A percentile compares a stretch with the other conserved stretches of the same genome.
phyloP scores from a whole-genome alignment of 1,140 invertebrate genomes.

The Littorina saxatilis region DNA sequence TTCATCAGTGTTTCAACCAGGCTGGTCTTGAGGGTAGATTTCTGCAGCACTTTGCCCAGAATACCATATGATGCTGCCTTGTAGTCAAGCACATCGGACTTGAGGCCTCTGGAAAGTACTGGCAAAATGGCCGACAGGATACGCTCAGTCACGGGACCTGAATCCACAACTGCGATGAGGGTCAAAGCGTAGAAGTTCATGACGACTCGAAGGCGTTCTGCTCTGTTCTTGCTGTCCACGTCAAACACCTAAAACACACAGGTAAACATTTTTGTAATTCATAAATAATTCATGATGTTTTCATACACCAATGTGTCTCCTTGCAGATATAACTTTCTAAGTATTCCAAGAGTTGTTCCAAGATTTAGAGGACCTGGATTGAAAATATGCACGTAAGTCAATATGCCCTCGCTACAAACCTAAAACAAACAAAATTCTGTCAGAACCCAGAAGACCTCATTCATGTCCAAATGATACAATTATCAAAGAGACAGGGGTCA shows the following conservation, averaged over 20 bases:
- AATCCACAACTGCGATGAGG: conserved; percentile 83
- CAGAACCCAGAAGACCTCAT: too few relatives aligned
- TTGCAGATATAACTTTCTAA: too few relatives aligned
- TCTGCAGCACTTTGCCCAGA: conserved; percentile 81
- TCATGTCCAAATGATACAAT: too few relatives aligned
- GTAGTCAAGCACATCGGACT: conserved; percentile 82
- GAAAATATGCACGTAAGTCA: too few relatives aligned
- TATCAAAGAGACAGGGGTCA: too few relatives aligned
- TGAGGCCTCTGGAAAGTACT: conserved; percentile 82
- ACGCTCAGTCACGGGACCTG: conserved; percentile 80
- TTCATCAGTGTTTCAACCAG: conserved; percentile 80
- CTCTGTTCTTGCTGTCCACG: conserved; percentile 2
- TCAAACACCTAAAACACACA: conserved; percentile 19
- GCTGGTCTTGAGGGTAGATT: conserved; percentile 80
- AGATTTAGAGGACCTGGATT: too few relatives aligned
- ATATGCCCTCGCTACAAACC: too few relatives aligned
- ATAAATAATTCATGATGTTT: too few relatives aligned
- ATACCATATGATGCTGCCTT: conserved; percentile 86
- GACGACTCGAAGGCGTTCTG: conserved; percentile 79
- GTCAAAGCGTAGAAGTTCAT: conserved; percentile 88
- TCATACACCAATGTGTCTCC: too few relatives aligned
- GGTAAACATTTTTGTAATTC: too few relatives aligned
- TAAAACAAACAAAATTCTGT: too few relatives aligned
- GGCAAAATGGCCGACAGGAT: conserved; percentile 84
- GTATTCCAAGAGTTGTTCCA: too few relatives aligned